These are phyloP conservation scores for Steatocranus sp. DNA, from an alignment of 2,797 vertebrate species.

Conservation along the genomic window DNA sequence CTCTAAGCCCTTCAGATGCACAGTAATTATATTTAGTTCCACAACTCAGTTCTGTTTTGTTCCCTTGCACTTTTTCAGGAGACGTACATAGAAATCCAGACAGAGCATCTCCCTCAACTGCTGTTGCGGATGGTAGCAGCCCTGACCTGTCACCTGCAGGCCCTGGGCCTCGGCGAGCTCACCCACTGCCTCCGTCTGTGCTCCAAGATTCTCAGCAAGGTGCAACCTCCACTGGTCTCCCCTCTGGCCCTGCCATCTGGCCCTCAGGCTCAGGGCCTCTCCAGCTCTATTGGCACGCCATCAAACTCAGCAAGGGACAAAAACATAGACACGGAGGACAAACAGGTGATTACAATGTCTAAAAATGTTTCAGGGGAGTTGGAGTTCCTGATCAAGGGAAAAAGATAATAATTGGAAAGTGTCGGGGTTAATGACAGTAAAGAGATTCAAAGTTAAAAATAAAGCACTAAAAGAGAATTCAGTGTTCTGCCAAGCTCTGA, in stretches of 20 bases:
- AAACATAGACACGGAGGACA: conserved; percentile 69
- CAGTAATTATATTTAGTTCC: not conserved
- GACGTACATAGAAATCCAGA: conserved; percentile 99
- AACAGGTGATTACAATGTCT: conserved; percentile 72
- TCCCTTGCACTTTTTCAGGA: conserved; percentile 73
- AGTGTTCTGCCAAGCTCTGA: not conserved
- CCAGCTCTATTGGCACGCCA: conserved; percentile 62
- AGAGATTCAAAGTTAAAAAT: not conserved
- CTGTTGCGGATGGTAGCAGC: conserved; percentile 94
- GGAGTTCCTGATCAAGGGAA: not conserved
- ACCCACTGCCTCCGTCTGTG: conserved; percentile 93
- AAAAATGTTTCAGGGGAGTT: not conserved
- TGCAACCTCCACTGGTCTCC: conserved; percentile 92
- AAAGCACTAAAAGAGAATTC: not conserved
- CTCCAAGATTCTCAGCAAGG: conserved; percentile 98
- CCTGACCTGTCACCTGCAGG: conserved; percentile 86
- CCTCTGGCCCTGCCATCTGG: conserved; percentile 75
- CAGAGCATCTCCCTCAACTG: conserved; percentile 95
- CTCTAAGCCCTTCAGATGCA: not conserved
- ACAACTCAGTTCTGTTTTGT: not conserved
- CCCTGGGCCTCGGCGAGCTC: conserved; percentile 86
- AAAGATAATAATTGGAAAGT: not conserved
- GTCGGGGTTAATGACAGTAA: not conserved
- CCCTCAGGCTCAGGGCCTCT: conserved; percentile 54
- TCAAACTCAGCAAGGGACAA: conserved; percentile 73